phyloP scores from a whole-genome alignment of 2,888 invertebrate genomes.

The Plutella xylostella region DNA sequence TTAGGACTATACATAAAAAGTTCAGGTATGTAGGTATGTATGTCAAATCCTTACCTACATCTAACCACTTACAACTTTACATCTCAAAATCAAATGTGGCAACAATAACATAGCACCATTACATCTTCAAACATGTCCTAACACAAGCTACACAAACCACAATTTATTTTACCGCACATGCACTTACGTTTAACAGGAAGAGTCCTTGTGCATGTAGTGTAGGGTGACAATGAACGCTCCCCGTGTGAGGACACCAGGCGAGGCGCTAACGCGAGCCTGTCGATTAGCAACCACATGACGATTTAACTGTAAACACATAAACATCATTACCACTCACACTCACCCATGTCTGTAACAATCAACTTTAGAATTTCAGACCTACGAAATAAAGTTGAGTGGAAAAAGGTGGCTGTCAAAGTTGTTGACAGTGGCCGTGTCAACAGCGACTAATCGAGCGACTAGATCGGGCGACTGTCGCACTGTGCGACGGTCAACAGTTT shows the following conservation, averaged over 20 bases:
- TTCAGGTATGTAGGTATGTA: too few species aligned
- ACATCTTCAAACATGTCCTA: too few species aligned
- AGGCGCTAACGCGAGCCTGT: slow-evolving; percentile 61
- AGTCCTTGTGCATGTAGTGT: slow-evolving; percentile 33
- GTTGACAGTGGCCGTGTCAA: slow-evolving; percentile 32
- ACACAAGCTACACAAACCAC: too few species aligned
- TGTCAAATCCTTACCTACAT: too few species aligned
- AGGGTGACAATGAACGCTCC: slow-evolving; percentile 57
- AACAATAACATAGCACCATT: too few species aligned
- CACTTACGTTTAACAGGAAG: too few species aligned
- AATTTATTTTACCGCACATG: too few species aligned
- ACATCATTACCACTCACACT: slow-evolving; percentile 51
- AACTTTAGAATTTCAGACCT: slow-evolving; percentile 24
- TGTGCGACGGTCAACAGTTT: slow-evolving; percentile 58
- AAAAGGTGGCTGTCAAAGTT: slow-evolving; percentile 12
- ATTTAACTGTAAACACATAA: slow-evolving; percentile 55
- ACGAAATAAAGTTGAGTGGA: slow-evolving; percentile 16
- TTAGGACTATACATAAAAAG: too few species aligned
- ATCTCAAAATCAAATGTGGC: too few species aligned
- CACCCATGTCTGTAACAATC: slow-evolving; percentile 17
- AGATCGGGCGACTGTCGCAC: slow-evolving; percentile 42
- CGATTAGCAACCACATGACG: slow-evolving; percentile 60
- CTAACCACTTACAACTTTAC: too few species aligned
- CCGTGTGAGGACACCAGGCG: slow-evolving; percentile 64
- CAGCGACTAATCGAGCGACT: slow-evolving; percentile 46